Base-by-base conservation (phyloP, 2,797 vertebrate species). In the Mormyrus hasselquistii region DNA sequence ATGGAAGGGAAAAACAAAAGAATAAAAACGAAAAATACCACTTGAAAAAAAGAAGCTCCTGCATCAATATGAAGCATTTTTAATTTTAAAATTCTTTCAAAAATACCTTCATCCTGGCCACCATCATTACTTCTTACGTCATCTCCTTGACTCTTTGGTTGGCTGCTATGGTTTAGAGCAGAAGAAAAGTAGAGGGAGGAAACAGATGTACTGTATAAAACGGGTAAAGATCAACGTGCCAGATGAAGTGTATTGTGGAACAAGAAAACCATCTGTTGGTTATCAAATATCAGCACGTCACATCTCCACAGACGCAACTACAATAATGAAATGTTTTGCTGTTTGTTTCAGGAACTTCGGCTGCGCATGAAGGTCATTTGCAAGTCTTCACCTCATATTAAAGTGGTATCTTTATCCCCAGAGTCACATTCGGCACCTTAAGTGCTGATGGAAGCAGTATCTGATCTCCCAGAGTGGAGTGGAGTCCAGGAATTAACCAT, bases 51-150 rank as follows among this genome's bases (percentile, higher is more conserved):
- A 91, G 92, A 91, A 93, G 59, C 90, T 69, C 69, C 84, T 88
- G 76, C 88, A 88, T n/a, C 53, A 38, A 47, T 19, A 7, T 50
- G 22, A 65, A 90, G 34, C 85, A 90, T 16, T 53, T 83, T 50
- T 4, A 69, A 44, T 82, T 86, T 90, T 69, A 57, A 76, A 22
- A 57, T 69, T 50, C 62, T 44, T 89, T 87, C 59, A 87, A 87
- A 89, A 96, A 95, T 96, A 96, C 96, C 96, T 96, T 96, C 95
- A 91, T 96, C 95, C 93, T 96, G 95, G 94, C 94, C 95, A 94
- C 94, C 94, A 91, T 95, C 95, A 95, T 95, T 95, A 96, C 94
- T 95, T 93, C 94, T 94, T 93, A 96, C 95, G 95, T 95, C 96
- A 95, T 96, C 96, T 93, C 94, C 93, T 94, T 92, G 93, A 96